phyloP scores from a whole-genome alignment of 2,888 invertebrate species.

The Agelastica alni region DNA sequence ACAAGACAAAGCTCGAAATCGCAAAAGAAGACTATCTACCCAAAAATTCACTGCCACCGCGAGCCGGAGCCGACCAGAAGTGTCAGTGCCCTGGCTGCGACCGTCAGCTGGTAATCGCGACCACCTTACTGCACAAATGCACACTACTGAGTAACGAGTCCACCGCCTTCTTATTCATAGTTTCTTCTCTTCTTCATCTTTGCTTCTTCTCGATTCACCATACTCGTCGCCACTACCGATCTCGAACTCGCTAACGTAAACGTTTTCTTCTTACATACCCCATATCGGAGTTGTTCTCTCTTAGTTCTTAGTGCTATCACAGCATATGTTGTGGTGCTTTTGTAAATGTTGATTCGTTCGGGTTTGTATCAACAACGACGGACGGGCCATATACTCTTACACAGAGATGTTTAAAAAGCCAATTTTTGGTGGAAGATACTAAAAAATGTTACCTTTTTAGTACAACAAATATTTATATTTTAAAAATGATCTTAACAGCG shows the following conservation, averaged over 20 bases:
- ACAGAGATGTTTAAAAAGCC: too few species aligned
- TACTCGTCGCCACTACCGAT: conserved; percentile 13
- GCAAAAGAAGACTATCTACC: conserved; percentile 13
- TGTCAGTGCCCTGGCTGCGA: conserved; percentile 32
- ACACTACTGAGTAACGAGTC: conserved; percentile 36
- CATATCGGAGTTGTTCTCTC: too few species aligned
- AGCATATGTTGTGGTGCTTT: not conserved
- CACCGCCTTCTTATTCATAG: conserved; percentile 21
- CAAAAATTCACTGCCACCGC: conserved; percentile 7
- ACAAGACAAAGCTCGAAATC: conserved; percentile 10
- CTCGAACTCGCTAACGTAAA: conserved; percentile 4
- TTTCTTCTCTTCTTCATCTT: conserved; percentile 9
- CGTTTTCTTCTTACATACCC: too few species aligned
- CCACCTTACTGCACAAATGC: conserved; percentile 37
- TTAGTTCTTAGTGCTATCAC: too few species aligned
- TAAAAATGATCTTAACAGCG: too few species aligned
- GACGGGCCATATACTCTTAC: too few species aligned
- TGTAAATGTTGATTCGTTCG: conserved; percentile 3
- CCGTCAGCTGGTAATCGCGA: conserved; percentile 35
- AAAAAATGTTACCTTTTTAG: too few species aligned
- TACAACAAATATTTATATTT: too few species aligned
- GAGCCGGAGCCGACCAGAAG: conserved; percentile 19
- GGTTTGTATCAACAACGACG: conserved; percentile 5
- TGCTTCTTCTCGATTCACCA: conserved; percentile 7
- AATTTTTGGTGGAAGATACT: too few species aligned